Evolutionary conservation across 2,888 invertebrate genomes (phyloP), one percentile per base, ranked within the genome.

Genomic region (Gastrophysa polygoni): DNA sequence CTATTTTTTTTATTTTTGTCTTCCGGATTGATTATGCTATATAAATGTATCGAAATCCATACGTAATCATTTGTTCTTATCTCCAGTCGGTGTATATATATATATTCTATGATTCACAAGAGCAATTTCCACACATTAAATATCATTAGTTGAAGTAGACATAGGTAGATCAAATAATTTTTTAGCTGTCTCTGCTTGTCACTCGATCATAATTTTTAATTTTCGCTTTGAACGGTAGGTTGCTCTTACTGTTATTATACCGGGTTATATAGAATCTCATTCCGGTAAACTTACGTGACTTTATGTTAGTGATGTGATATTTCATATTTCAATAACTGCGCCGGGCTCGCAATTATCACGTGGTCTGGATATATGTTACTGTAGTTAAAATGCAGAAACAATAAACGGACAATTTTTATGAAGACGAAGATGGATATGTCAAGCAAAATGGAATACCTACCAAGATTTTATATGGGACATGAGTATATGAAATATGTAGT

Each of bases 221-320:
- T 52, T 34, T 4, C 20, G 17, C 17, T 18, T 17, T 51, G 51
- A 51, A 52, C 20, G 51, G 38, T 52, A 18, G 34, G 11, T 6
- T 52, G 38, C 14, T 52, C 20, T 52, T 52, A 52, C 51, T 52
- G 51, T 52, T 52, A 52, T 52, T 52, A 52, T 20, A 32, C 21
- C 14, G 29, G 49, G 28, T 52, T 38, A 2, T 11, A 5, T 29
- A 29, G 50, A 50, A 50, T 34, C 24, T 17, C 21, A 52, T 34
- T 52, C 51, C 38, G 51, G 32, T 52, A 52, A 52, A 52, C 38
- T 38, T 34, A 38, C 51, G 38, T 32, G 51, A 38, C 51, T 52
- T 18, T 52, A 21, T 52, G 51, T 49, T 49, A 29, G 49, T 52
- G 51, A 52, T 52, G 21, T 34, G 20, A 52, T 20, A 52, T 52